phyloP scores from a whole-genome alignment of 1,140 invertebrate genomes.

The Neodiprion virginianus region DNA sequence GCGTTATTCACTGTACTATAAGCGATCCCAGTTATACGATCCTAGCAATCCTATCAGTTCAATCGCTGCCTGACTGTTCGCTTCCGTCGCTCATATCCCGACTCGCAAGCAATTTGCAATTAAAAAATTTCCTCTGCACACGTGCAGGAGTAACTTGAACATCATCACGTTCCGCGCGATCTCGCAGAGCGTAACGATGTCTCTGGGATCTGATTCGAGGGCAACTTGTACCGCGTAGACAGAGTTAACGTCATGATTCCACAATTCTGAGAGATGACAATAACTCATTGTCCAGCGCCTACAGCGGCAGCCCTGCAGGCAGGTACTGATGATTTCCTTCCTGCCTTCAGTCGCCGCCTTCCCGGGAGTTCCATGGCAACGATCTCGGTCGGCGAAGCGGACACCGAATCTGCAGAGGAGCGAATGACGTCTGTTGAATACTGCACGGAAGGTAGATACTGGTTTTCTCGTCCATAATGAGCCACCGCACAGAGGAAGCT shows the following conservation, averaged over 20 bases:
- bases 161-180: too few relatives aligned
- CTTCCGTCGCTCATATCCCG: too few relatives aligned
- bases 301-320: constrained; percentile 38
- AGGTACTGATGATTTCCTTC: constrained; percentile 53
- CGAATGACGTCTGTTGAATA: constrained; percentile 39
- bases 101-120: too few relatives aligned
- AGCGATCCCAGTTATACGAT: too few relatives aligned
- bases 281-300: constrained; percentile 52
- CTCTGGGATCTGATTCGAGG: too few relatives aligned
- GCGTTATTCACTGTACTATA: too few relatives aligned
- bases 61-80: neutral
- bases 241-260: neutral
- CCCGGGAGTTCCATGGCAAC: neutral
- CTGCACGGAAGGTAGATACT: constrained; percentile 34
- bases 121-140: too few relatives aligned
- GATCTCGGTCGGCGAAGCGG: neutral
- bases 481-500: neutral
- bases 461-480: constrained; percentile 21
- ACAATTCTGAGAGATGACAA: constrained; percentile 36
- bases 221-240: too few relatives aligned
- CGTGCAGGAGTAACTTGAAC: too few relatives aligned
- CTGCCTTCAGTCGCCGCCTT: constrained; percentile 20
- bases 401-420: constrained; percentile 30
- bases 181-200: too few relatives aligned
- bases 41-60: neutral